Base-by-base conservation (phyloP, 2,797 vertebrate species). In the Avahi laniger region DNA sequence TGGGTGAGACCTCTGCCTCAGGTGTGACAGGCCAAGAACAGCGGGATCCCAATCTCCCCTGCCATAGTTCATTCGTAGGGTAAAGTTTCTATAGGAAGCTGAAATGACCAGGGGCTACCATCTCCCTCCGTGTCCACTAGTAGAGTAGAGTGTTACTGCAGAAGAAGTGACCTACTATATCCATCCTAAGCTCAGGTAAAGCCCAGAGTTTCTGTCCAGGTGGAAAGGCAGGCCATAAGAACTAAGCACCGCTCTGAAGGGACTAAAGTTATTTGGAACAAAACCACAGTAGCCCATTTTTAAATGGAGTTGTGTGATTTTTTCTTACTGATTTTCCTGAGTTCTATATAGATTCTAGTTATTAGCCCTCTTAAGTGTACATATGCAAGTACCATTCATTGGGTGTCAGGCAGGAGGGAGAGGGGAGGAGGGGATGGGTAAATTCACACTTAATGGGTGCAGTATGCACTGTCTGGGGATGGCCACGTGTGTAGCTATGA, bases 51-150 rank as follows among this genome's bases (percentile, higher is more conserved):
- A 69, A 26, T 85, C 9, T 88, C 28, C 52, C 86, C 15, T 85
- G 48, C 7, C 22, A 9, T 26, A 86, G 4, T 33, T 50, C 63
- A 81, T 61, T 48, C 52, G 10, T 81, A 93, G 17, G 20, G 63
- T 75, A 54, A 90, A 85, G 48, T 94, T 94, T 94, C 48, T 73
- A 48, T 43, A 73, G 88, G 59, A 97, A 94, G 26, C 48, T 83
- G 65, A 94, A 86, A 90, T 75, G 70, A 84, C 28, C 1, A 80
- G 17, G 50, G 33, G 22, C 41, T 92, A 54, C 54, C 12, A 57
- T 89, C 4, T 61, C 46, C 28, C 69, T 70, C 26, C 50, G 48
- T 70, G 8, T 33, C 48, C 57, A 91, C 22, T 69, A 61, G 41
- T 52, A 78, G 43, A 84, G 48, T 41, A 33, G 14, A 4, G 4